Evolutionary conservation across 1,140 invertebrate species (phyloP).

Genomic region (Venturia canescens): DNA sequence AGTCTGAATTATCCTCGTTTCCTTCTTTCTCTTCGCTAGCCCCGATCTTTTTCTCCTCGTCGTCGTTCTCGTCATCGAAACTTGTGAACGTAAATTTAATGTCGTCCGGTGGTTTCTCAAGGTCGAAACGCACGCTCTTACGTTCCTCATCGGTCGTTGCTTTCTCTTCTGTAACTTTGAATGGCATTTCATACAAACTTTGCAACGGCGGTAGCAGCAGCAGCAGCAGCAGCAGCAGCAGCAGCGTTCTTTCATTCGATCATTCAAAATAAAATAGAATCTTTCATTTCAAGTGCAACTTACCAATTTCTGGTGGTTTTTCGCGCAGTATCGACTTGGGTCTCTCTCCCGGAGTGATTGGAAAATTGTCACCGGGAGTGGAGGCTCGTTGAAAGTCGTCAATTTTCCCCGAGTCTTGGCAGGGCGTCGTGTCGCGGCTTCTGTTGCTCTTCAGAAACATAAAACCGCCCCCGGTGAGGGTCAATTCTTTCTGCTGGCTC

Average conservation of each 20-base stretch:
- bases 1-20: neutral
- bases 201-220: too few species aligned
- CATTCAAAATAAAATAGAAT: too few species aligned
- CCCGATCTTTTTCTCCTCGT: slow-evolving; percentile 59
- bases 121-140: slow-evolving; percentile 84
- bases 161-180: slow-evolving; percentile 67
- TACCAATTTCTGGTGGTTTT: slow-evolving; percentile 79
- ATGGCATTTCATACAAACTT: too few species aligned
- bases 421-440: slow-evolving; percentile 74
- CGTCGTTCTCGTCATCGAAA: slow-evolving; percentile 77
- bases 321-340: slow-evolving; percentile 85
- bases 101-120: slow-evolving; percentile 72
- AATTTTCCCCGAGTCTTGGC: slow-evolving; percentile 64
- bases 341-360: slow-evolving; percentile 70
- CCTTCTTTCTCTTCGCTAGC: neutral
- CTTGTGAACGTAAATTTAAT: slow-evolving; percentile 74
- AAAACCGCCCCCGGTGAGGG: slow-evolving; percentile 79
- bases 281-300: slow-evolving; percentile 41
- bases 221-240: too few species aligned
- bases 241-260: too few species aligned
- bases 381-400: slow-evolving; percentile 60
- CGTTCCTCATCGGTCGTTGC: slow-evolving; percentile 82
- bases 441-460: slow-evolving; percentile 85
- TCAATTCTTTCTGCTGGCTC: slow-evolving; percentile 71
- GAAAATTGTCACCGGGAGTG: slow-evolving; percentile 52